Base-by-base conservation (phyloP, 2,113 vertebrate genomes). In the Coptodon bakossiorum region DNA sequence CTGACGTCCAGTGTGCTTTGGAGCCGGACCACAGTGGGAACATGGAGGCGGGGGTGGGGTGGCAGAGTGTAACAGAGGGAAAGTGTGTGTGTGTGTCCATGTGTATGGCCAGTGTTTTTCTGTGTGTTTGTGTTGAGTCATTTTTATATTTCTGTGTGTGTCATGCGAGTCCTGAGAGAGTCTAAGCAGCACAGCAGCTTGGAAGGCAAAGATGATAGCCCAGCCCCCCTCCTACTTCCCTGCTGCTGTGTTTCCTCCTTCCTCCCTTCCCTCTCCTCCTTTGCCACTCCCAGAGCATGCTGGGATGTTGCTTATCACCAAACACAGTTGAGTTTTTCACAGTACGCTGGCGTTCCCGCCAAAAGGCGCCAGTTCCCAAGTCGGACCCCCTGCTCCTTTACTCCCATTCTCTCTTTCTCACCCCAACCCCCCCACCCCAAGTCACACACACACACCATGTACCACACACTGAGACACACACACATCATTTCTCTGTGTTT, bases 291-390 rank as follows among this genome's bases (percentile, higher is more conserved):
- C 90, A 88, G 5, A 87, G 94, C 93, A 93, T 91, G 91, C 93
- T 94, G 94, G 92, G 94, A 93, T 78, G 54, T 31, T 13, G 90
- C 94, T 96, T 96, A 96, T 96, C 95, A 84, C 88, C 83, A 82
- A 13, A 73, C 81, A 48, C 94, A 94, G 94, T 95, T 63, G 91
- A 92, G 81, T 93, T 91, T 82, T 86, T 88, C 90, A 82, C 88
- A 85, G 87, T 48, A n/a, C 83, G 73, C 85, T 16, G 88, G 89
- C 61, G 34, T 89, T 86, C 81, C 76, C 73, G 87, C 93, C 93
- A 93, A 95, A 90, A 92, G 90, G 80, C 90, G 11, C 73, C 81
- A 31, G 90, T 80, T 92, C 95, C 94, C 84, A 52, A 89, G 90
- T 88, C 52, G 6, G 22, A 83, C 86, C 56, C 79, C 24, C 68